Evolutionary conservation across 1,140 invertebrate genomes (phyloP), one percentile per base, ranked within the genome.

Genomic region (Drosophila repleta): DNA sequence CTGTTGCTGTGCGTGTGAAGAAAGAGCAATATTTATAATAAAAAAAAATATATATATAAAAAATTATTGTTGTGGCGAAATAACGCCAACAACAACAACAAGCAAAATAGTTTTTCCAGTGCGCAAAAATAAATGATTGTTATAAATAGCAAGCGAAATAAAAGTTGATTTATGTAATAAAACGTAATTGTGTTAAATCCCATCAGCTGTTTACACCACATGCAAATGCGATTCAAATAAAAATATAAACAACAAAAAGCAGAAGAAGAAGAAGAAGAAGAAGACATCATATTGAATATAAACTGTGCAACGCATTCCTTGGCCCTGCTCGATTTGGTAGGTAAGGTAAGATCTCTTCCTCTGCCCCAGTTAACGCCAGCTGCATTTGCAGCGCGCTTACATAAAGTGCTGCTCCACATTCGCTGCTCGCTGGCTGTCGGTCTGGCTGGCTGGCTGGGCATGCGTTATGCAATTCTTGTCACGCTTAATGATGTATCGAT

Each of bases 11-110:
- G 74, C 78, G 75, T 87, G 76, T 82, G 79, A 83, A 88, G 83
- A 89, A 88, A 88, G 79, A 88, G 82, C 83, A 76, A 87, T 88
- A 81, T 77, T 74, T 77, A 68, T 72, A 76, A 68, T 60, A 63
- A 53, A 72, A 70, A 66, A 76, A 48, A 55, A n/a, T n/a, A n/a
- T n/a, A n/a, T 26, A 20, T 73, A 56, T 58, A 21, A 71, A 62
- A 62, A 67, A 61, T 35, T 35, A 11, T 35, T 35, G 11, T 11
- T 83, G 52, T 78, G 73, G 77, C 65, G 78, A 81, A 79, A 81
- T 62, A 71, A 66, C 68, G 68, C 68, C 62, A 71, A 71, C 68
- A 71, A 69, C 60, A 70, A 70, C 64, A 60, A 49, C 37, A 56
- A n/a, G 15, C 70, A 57, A 69, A 71, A 80, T 81, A 80, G 69